These are phyloP conservation scores for Dendrolimus pini DNA, from an alignment of 2,888 invertebrate species.

Conservation along the genomic window DNA sequence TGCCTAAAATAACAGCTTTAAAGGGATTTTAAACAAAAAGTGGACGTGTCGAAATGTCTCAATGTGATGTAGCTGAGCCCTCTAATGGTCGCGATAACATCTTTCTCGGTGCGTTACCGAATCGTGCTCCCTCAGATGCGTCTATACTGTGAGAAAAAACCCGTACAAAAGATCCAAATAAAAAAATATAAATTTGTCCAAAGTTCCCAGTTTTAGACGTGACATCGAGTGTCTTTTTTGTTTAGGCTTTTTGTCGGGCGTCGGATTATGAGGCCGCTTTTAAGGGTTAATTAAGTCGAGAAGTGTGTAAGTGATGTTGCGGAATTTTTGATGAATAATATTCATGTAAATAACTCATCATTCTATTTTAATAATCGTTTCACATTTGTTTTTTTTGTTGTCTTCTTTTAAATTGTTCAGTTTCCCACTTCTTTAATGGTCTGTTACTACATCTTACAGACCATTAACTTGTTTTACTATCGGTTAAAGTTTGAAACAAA, in stretches of 20 bases:
- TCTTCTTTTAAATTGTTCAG: too few species aligned
- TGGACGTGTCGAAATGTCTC: constrained; percentile 68
- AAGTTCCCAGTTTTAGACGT: constrained; percentile 60
- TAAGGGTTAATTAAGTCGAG: constrained; percentile 69
- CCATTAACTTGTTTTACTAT: too few species aligned
- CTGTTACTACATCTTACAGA: too few species aligned
- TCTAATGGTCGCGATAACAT: constrained; percentile 69
- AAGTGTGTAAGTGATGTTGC: constrained; percentile 54
- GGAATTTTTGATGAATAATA: constrained; percentile 32
- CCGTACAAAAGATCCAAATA: constrained; percentile 56
- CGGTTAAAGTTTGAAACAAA: too few species aligned
- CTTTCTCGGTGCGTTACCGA: constrained; percentile 64
- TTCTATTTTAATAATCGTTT: too few species aligned
- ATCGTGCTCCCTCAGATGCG: constrained; percentile 69
- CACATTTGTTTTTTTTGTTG: too few species aligned
- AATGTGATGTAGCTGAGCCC: constrained; percentile 50
- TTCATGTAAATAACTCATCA: neutral
- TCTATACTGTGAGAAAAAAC: constrained; percentile 71
- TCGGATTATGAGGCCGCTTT: constrained; percentile 56
- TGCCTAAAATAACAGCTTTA: constrained; percentile 54
- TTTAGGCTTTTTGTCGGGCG: constrained; percentile 49
- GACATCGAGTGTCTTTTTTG: constrained; percentile 64
- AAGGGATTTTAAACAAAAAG: constrained; percentile 44
- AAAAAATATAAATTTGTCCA: constrained; percentile 64
- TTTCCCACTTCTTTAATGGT: too few species aligned